phyloP scores from a whole-genome alignment of 2,113 vertebrate genomes.

The Ophthalmolycus amberensis region DNA sequence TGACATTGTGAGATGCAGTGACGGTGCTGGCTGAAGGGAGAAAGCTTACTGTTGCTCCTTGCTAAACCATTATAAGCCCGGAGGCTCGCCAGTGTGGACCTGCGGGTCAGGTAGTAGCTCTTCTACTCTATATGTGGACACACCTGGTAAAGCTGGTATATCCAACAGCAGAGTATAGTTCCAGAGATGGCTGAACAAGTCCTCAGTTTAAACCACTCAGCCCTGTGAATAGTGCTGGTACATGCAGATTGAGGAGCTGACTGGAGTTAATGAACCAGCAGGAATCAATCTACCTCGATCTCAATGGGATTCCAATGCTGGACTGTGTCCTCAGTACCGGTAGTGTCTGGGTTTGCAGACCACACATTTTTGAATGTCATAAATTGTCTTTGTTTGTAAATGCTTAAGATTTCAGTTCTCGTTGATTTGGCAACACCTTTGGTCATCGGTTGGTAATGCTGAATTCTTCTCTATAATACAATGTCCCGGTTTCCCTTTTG shows the following conservation, averaged over 20 bases:
- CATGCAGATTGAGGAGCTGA: slow-evolving; percentile 2
- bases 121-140: neutral
- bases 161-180: neutral
- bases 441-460: neutral
- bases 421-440: neutral
- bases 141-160: neutral
- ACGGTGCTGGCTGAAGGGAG: neutral
- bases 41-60: neutral
- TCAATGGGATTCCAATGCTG: too few species aligned
- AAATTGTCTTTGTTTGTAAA: too few species aligned
- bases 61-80: neutral
- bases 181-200: neutral
- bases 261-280: slow-evolving; percentile 15
- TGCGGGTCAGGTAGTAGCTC: neutral
- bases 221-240: neutral
- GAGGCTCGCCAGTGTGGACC: neutral
- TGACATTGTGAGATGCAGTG: neutral
- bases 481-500: neutral
- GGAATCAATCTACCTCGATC: too few species aligned
- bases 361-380: too few species aligned
- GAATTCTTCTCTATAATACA: neutral
- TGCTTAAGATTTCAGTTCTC: neutral
- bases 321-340: slow-evolving; percentile 4
- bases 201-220: slow-evolving; percentile 12
- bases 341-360: neutral